Percentiles rank a stretch among this genome's conserved stretches.
phyloP scores from a whole-genome alignment of 2,888 invertebrate species.

The Allygus modestus region DNA sequence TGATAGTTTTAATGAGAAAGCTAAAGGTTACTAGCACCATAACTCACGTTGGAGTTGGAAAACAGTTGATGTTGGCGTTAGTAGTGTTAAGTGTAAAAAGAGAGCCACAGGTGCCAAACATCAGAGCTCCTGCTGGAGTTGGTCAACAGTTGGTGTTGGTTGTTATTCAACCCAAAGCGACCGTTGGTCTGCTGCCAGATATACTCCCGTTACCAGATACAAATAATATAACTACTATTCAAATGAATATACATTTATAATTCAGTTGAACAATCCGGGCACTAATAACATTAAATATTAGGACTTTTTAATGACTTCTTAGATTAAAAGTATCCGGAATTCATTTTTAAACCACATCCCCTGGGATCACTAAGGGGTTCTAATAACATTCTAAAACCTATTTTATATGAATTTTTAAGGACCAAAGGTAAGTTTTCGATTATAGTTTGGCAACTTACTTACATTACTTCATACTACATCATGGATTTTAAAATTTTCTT shows the following conservation, averaged over 20 bases:
- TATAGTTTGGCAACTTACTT: too few species aligned
- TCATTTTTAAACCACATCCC: too few species aligned
- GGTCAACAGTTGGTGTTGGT: not conserved
- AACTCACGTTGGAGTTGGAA: not conserved
- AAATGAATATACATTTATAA: not conserved
- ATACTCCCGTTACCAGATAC: not conserved
- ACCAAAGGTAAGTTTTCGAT: too few species aligned
- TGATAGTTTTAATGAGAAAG: not conserved
- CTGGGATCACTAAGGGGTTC: too few species aligned
- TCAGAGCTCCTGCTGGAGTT: not conserved
- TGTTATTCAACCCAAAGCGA: conserved; percentile 25
- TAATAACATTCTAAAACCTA: too few species aligned
- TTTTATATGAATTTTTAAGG: too few species aligned
- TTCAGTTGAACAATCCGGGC: not conserved
- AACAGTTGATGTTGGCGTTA: not conserved
- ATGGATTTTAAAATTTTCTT: too few species aligned
- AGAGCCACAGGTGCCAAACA: conserved; percentile 23
- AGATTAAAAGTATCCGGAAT: too few species aligned
- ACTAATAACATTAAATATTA: too few species aligned
- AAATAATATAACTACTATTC: not conserved
- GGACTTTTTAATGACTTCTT: too few species aligned
- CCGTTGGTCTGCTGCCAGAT: not conserved
- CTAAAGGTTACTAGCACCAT: not conserved
- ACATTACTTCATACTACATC: too few species aligned
- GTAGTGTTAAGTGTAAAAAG: not conserved